phyloP scores from a whole-genome alignment of 2,797 vertebrate species.

The Pristis pectinata region DNA sequence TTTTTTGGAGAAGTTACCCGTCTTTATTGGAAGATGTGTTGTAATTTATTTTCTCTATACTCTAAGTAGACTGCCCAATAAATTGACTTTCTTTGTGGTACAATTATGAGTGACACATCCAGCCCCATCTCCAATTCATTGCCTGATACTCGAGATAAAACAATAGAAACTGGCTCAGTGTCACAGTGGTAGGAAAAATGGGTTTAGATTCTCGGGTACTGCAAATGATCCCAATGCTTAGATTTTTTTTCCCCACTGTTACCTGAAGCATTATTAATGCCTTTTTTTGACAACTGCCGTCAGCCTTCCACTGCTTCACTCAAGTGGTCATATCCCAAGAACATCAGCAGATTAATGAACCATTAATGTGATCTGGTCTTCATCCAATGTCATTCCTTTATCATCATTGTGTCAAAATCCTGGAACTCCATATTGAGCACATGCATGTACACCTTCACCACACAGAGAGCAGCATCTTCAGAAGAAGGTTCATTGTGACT shows the following conservation, averaged over 20 bases:
- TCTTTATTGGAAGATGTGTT: too few relatives aligned
- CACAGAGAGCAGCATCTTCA: too few relatives aligned
- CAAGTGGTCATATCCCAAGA: neutral
- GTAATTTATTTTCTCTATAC: too few relatives aligned
- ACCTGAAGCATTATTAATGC: neutral
- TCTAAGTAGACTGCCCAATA: too few relatives aligned
- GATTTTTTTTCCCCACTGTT: neutral
- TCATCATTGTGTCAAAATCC: neutral
- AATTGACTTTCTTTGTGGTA: too few relatives aligned
- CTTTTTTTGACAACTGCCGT: neutral
- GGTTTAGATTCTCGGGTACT: neutral
- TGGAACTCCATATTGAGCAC: neutral
- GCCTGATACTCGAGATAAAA: neutral
- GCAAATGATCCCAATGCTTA: neutral
- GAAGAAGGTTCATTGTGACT: too few relatives aligned
- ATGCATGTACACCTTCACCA: neutral
- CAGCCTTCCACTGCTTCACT: neutral
- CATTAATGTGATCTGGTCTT: too few relatives aligned
- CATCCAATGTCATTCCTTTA: neutral
- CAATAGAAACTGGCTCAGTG: neutral
- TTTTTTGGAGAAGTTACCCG: too few relatives aligned
- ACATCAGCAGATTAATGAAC: neutral
- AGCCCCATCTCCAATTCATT: too few relatives aligned
- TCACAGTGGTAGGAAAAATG: neutral
- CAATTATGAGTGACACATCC: too few relatives aligned